Percentiles rank a stretch among this genome's conserved stretches.
Evolutionary conservation across 2,113 vertebrate species (phyloP).

Genomic region (Mormoops blainvillei): DNA sequence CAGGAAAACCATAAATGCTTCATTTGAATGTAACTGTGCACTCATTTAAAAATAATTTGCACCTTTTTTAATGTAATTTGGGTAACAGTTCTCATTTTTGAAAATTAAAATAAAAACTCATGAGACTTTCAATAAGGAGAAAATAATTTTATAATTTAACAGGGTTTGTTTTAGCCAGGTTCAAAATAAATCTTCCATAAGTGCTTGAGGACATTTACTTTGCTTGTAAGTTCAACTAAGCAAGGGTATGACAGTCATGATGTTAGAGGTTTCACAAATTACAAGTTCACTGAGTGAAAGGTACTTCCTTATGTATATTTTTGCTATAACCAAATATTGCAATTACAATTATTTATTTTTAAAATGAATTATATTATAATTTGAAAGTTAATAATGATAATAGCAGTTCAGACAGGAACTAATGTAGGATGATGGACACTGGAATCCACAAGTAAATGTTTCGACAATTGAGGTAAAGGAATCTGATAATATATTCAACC

Average conservation of each 20-base stretch:
- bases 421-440: background rate
- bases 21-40: no score
- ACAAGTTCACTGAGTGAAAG: background rate
- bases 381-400: background rate
- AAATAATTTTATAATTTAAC: constrained; percentile 34
- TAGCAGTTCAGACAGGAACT: background rate
- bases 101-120: constrained; percentile 12
- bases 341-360: background rate
- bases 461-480: background rate
- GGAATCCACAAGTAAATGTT: background rate
- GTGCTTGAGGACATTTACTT: background rate
- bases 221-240: background rate
- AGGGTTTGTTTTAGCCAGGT: constrained; percentile 10
- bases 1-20: background rate
- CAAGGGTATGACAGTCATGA: background rate
- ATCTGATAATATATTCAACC: constrained; percentile 22
- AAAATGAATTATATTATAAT: background rate
- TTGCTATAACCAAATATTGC: background rate
- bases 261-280: background rate
- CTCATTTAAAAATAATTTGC: background rate
- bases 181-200: constrained; percentile 30
- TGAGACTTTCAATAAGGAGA: background rate
- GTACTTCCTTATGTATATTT: background rate
- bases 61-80: background rate
- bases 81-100: background rate